phyloP scores from a whole-genome alignment of 2,888 invertebrate species.

The Latrodectus hesperus region DNA sequence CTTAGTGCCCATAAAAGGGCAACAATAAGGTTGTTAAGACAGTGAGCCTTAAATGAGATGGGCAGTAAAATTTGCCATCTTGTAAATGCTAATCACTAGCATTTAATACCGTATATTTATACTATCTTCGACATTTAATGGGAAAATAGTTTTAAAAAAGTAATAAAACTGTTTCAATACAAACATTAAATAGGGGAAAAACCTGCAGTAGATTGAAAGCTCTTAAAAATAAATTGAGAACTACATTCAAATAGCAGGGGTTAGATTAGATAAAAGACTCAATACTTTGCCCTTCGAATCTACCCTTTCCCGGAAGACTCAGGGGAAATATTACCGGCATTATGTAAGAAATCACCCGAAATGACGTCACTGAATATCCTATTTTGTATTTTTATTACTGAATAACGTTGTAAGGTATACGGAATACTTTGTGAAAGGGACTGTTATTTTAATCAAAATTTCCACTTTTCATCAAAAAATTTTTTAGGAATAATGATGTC shows the following conservation, averaged over 20 bases:
- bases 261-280: constrained; percentile 32
- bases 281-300: constrained; percentile 12
- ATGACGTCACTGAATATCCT: constrained; percentile 43
- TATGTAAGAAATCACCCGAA: constrained; percentile 56
- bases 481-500: no score
- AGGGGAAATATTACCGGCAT: constrained; percentile 60
- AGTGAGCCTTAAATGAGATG: no score
- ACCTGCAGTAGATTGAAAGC: constrained; percentile 25
- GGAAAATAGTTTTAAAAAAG: no score
- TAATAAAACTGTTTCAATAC: no score
- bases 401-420: constrained; percentile 43
- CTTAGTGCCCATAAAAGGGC: no score
- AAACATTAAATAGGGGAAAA: no score
- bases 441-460: constrained; percentile 6
- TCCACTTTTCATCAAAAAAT: neutral
- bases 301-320: constrained; percentile 5
- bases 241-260: constrained; percentile 21
- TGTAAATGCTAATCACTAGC: no score
- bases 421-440: constrained; percentile 26
- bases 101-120: no score
- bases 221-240: constrained; percentile 48
- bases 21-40: no score
- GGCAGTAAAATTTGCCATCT: no score
- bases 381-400: constrained; percentile 48
- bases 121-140: no score